These are phyloP conservation scores for Oreohelix idahoensis DNA, from an alignment of 1,140 invertebrate species.

Conservation along the genomic window DNA sequence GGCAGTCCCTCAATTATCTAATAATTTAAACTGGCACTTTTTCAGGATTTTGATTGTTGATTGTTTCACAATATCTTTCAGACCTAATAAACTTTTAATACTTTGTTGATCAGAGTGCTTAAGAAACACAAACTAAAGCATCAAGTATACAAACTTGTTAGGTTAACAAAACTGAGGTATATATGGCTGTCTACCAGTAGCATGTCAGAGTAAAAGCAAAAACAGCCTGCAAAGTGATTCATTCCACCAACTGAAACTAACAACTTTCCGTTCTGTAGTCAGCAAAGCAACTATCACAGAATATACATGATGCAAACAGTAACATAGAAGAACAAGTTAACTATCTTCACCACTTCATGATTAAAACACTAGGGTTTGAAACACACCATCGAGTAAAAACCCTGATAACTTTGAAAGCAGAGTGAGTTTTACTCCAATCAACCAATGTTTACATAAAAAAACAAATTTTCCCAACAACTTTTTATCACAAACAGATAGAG, in stretches of 20 bases:
- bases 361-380: neutral
- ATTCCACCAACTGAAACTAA: neutral
- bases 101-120: too few species aligned
- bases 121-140: too few species aligned
- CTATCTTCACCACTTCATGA: neutral
- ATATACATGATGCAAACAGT: conserved; percentile 27
- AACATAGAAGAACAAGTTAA: conserved; percentile 8
- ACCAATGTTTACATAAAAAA: neutral
- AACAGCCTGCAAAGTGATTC: neutral
- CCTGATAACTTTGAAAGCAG: neutral
- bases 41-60: too few species aligned
- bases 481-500: conserved; percentile 24
- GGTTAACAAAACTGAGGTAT: too few species aligned
- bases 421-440: neutral
- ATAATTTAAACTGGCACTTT: too few species aligned
- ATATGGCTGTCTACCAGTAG: neutral
- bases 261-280: conserved; percentile 7
- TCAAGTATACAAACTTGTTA: too few species aligned
- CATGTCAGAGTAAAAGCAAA: neutral
- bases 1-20: too few species aligned
- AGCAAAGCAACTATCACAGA: conserved; percentile 34
- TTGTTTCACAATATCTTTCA: too few species aligned
- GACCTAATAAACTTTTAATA: too few species aligned
- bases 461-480: neutral
- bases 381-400: neutral